Evolutionary conservation across 2,888 invertebrate species (phyloP).

Genomic region (Petrophora chlorosata): DNA sequence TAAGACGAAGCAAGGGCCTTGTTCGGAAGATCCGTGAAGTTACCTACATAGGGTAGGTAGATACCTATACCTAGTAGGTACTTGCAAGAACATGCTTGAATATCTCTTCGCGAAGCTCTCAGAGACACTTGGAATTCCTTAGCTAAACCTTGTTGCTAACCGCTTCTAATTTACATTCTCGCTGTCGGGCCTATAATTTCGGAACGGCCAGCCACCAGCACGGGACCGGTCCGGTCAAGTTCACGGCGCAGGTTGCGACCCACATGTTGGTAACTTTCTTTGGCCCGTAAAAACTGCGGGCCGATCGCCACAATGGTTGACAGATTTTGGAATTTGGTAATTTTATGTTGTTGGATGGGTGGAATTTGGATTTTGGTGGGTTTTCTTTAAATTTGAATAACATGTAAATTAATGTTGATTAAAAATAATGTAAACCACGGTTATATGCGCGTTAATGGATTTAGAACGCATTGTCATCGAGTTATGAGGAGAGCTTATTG

Average conservation of each 20-base stretch:
- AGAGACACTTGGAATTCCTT: constrained; percentile 19
- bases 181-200: constrained; percentile 50
- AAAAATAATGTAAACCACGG: no score
- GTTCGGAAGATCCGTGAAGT: no score
- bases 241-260: constrained; percentile 71
- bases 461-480: no score
- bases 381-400: neutral
- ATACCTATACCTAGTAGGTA: no score
- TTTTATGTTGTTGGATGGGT: constrained; percentile 19
- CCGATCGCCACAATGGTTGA: constrained; percentile 47
- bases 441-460: no score
- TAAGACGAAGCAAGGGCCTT: no score
- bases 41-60: no score
- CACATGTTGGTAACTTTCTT: constrained; percentile 69
- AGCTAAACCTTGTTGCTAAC: constrained; percentile 23
- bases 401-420: neutral
- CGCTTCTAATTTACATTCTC: constrained; percentile 35
- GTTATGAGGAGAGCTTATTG: no score
- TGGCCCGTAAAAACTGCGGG: constrained; percentile 55
- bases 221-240: constrained; percentile 64
- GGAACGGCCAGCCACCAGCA: constrained; percentile 43
- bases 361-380: constrained; percentile 6
- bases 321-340: constrained; percentile 38
- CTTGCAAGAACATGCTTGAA: no score
- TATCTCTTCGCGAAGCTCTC: neutral